Base-by-base conservation (phyloP, 2,113 vertebrate species). In the Spea multiplicata region DNA sequence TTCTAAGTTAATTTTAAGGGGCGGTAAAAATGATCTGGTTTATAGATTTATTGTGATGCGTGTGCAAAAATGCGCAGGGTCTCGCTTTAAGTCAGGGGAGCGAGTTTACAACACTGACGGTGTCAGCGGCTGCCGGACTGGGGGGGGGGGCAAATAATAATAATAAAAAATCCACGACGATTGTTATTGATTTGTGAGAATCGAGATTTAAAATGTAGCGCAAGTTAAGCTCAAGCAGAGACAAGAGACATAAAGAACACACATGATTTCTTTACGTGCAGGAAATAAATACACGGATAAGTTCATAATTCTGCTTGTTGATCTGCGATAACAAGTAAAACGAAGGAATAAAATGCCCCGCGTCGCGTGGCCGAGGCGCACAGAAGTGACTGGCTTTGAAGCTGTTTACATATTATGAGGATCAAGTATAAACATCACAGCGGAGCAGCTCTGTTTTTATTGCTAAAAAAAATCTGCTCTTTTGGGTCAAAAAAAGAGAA, bases 371-470 rank as follows among this genome's bases (percentile, higher is more conserved):
- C 80, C 86, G 83, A 88, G 87, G 85, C 82, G 81, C 85, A 88
- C 81, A 89, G 90, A 88, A 87, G 84, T 88, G 88, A 89, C 86
- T 46, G 30, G 53, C 75, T 90, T 90, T 91, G 89, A 91, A 89
- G 87, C 89, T 91, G 85, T 89, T 90, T 90, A 89, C 88, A 88
- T 86, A 85, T 88, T 84, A 79, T 85, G 86, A 87, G 82, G 88
- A 88, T 87, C 88, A 89, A 86, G 82, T 84, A 85, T 84, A 88
- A 89, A 90, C 84, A 88, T 80, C 76, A 76, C 76, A 90, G 82
- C 82, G 83, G 85, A 85, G 84, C 85, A 88, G 86, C 87, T 90
- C 88, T 85, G 87, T 84, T 85, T 89, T 88, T 73, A 79, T 83
- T 82, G 66, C 61, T 82, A 9, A 81, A 84, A 87, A 77, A 30